Evolutionary conservation across 2,797 vertebrate species (phyloP).

Genomic region (Pempheris klunzingeri): DNA sequence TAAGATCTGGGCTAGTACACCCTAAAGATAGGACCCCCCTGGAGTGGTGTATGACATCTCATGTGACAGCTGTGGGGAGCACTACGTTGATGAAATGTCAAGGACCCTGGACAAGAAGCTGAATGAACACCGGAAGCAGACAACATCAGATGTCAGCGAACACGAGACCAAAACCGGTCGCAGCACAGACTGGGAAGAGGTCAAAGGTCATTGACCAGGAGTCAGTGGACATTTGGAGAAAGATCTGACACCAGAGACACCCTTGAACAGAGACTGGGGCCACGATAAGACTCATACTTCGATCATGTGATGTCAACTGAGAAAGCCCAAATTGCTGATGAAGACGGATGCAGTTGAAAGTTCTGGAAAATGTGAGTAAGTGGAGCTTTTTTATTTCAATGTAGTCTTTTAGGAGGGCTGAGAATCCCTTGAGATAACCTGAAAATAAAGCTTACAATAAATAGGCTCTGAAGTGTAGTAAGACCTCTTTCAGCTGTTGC

Average conservation of each 20-base stretch:
- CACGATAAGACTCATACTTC: constrained; percentile 19
- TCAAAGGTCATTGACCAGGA: constrained; percentile 42
- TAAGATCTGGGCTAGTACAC: constrained; percentile 28
- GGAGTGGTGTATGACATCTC: constrained; percentile 25
- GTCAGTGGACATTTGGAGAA: constrained; percentile 19
- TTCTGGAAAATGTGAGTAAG: not conserved
- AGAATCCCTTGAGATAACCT: not conserved
- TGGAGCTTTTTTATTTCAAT: constrained; percentile 2
- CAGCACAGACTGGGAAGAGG: not conserved
- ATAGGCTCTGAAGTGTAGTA: not conserved
- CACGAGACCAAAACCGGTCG: constrained; percentile 18
- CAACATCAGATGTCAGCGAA: constrained; percentile 8
- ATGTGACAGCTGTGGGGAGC: constrained; percentile 19
- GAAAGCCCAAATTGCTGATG: not conserved
- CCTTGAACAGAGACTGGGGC: not conserved
- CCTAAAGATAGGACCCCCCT: constrained; percentile 21
- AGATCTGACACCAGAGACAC: constrained; percentile 17
- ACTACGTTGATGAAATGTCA: constrained; percentile 47
- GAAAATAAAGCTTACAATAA: constrained; percentile 6
- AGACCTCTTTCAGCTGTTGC: not conserved
- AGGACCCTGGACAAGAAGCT: constrained; percentile 39
- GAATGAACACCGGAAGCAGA: constrained; percentile 19
- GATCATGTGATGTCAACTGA: constrained; percentile 10
- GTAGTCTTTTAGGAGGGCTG: not conserved
- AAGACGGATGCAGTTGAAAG: not conserved